Evolutionary conservation across 2,888 invertebrate genomes (phyloP), one percentile per base, ranked within the genome.

Genomic region (Ferrisia virgata): DNA sequence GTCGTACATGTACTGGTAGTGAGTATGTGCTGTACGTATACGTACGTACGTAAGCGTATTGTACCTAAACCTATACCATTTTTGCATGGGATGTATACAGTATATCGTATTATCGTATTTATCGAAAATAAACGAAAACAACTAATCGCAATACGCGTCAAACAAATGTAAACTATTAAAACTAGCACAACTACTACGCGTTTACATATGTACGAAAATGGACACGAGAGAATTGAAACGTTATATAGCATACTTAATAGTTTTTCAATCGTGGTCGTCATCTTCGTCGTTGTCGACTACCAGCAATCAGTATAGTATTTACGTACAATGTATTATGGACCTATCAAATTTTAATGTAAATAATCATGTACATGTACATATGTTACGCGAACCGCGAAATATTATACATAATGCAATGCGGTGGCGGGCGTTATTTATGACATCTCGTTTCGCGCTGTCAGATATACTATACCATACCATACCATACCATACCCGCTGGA

Each of bases 371-470:
- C 3, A 18, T 47, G 36, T 43, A 43, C 11, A 11, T 39, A 39
- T 8, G 11, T 39, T 9, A 15, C 28, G 58, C 58, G 58, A 28
- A 53, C 11, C 58, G 58, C 22, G 28, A 64, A 64, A 64, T 28
- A 53, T 28, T 28, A n/a, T 53, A 53, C 28, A 11, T 39, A n/a
- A 11, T 8, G 36, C 72, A n/a, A 15, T 36, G 22, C 13, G 22
- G n/a, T 15, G 22, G 28, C 33, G n/a, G 28, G 33, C 72, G n/a
- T 72, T 33, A 72, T 33, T 72, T 72, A 72, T 33, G 72, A 72
- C 33, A 72, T 31, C 72, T 72, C 33, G 72, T 72, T 33, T 72
- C 72, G 72, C 72, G 72, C 72, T 72, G 72, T 72, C 72, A 72
- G 72, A 72, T 33, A n/a, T 39, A 11, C 39, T 39, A n/a, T n/a